A percentile compares a stretch with the other conserved stretches of the same genome.
Conservation (phyloP, 2,797 vertebrate species). For the Argyrosomus regius region DNA sequence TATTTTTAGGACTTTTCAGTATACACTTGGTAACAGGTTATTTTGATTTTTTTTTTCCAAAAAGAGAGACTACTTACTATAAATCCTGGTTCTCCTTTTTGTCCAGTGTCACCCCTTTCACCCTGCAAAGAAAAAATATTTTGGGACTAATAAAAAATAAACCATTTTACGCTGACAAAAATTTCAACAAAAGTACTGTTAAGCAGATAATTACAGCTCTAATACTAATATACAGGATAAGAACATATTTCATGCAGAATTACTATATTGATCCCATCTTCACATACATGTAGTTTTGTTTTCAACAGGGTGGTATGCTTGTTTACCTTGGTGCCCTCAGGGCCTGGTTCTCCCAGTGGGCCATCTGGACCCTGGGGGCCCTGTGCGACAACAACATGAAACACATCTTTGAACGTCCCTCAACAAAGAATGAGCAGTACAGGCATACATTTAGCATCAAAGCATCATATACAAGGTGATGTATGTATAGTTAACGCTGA, state of each 20-base stretch:
- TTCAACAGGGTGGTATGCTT: background rate
- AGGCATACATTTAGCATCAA: slow-evolving; percentile 7
- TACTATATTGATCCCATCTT: background rate
- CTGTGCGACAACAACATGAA: slow-evolving; percentile 80
- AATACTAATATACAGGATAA: background rate
- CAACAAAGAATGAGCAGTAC: slow-evolving; percentile 23
- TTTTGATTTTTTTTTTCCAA: background rate
- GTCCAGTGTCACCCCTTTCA: slow-evolving; percentile 90
- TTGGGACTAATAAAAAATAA: background rate
- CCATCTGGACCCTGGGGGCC: slow-evolving; percentile 93
- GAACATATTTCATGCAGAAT: background rate
- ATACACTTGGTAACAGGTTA: background rate
- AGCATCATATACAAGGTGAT: slow-evolving; percentile 1
- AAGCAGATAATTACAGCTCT: background rate
- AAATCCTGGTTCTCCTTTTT: slow-evolving; percentile 89
- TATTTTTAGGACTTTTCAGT: background rate
- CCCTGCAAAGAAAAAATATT: slow-evolving; percentile 85
- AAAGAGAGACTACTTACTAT: slow-evolving; percentile 86
- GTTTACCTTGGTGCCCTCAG: slow-evolving; percentile 91
- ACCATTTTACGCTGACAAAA: background rate
- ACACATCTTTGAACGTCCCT: slow-evolving; percentile 35
- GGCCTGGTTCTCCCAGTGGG: slow-evolving; percentile 89
- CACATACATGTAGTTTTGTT: background rate
- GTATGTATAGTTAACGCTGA: background rate
- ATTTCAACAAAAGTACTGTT: background rate